phyloP scores from a whole-genome alignment of 2,797 vertebrate species.

The Zalophus californianus region DNA sequence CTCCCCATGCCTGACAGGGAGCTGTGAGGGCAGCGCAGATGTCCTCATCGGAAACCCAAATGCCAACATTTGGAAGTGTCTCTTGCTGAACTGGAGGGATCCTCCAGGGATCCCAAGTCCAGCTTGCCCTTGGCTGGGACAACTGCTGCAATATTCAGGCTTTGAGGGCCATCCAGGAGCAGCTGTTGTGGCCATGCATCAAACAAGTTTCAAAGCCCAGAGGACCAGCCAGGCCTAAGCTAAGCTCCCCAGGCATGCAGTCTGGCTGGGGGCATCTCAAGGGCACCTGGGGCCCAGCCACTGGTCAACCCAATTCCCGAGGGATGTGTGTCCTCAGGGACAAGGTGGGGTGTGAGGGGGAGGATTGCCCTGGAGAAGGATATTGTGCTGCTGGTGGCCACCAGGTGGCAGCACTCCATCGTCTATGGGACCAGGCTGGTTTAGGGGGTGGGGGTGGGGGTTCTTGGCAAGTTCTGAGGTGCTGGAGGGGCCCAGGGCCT shows the following conservation, averaged over 20 bases:
- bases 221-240: constrained; percentile 77
- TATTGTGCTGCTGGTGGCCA: constrained; percentile 26
- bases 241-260: constrained; percentile 76
- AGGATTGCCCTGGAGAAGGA: not conserved
- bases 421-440: not conserved
- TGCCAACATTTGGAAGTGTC: not conserved
- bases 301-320: constrained; percentile 21
- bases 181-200: constrained; percentile 82
- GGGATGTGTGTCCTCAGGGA: constrained; percentile 8
- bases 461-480: not conserved
- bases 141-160: constrained; percentile 68
- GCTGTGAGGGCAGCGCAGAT: not conserved
- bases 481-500: not conserved
- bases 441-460: not conserved
- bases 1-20: not conserved
- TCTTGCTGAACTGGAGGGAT: constrained; percentile 22
- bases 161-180: constrained; percentile 73
- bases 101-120: constrained; percentile 43
- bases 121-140: constrained; percentile 64
- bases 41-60: not conserved
- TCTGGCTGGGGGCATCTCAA: constrained; percentile 70
- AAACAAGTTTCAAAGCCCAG: constrained; percentile 80
- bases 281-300: constrained; percentile 16
- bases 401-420: constrained; percentile 77
- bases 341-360: constrained; percentile 11